phyloP scores from a whole-genome alignment of 1,140 invertebrate genomes.

The Cydia amplana region DNA sequence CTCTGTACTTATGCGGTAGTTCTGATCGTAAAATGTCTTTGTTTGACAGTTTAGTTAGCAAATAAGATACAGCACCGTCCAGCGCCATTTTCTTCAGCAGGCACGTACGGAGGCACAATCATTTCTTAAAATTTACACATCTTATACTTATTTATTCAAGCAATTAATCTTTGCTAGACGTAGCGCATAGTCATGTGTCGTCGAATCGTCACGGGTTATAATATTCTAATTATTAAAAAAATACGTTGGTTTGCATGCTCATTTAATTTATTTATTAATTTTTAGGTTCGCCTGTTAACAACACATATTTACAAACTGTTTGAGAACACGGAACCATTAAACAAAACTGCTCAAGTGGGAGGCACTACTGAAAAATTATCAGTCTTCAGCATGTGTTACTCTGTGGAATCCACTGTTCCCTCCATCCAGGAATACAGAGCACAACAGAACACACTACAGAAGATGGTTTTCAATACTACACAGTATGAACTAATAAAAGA shows the following conservation, averaged over 20 bases:
- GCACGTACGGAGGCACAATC: too few relatives aligned
- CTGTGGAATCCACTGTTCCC: conserved; percentile 84
- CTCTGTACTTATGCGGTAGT: too few relatives aligned
- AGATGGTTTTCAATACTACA: conserved; percentile 82
- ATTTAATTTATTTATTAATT: conserved; percentile 45
- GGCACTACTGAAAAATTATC: conserved; percentile 70
- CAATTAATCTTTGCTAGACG: too few relatives aligned
- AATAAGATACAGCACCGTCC: too few relatives aligned
- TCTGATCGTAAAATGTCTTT: too few relatives aligned
- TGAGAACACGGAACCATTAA: conserved; percentile 76
- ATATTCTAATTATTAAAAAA: conserved; percentile 34
- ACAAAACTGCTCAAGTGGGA: conserved; percentile 56
- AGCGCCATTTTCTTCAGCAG: too few relatives aligned
- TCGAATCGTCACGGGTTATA: conserved; percentile 32
- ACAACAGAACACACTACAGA: conserved; percentile 86
- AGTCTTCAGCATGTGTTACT: conserved; percentile 84
- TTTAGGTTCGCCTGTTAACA: conserved; percentile 84
- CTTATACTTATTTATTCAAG: too few relatives aligned
- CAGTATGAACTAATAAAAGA: conserved; percentile 80
- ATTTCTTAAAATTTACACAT: too few relatives aligned
- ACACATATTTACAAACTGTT: conserved; percentile 87
- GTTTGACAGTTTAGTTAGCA: too few relatives aligned
- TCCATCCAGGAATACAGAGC: conserved; percentile 89
- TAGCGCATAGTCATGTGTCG: conserved; percentile 20
- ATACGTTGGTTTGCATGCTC: conserved; percentile 21